Evolutionary conservation across 2,888 invertebrate genomes (phyloP).

Genomic region (Lydus trimaculatus): DNA sequence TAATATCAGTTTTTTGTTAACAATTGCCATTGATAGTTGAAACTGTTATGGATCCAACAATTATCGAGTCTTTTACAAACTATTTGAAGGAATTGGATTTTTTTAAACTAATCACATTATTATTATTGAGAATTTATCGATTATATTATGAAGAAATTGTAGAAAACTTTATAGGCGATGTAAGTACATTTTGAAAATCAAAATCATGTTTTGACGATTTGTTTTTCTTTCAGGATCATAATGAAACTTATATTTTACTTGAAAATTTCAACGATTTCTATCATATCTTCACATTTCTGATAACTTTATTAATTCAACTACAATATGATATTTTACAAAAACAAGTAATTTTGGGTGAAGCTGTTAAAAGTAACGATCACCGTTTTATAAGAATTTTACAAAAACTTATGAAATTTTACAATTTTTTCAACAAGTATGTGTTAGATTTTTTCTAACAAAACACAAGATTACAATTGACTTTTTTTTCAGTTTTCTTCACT

Average conservation of each 20-base stretch:
- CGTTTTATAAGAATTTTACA: too few species aligned
- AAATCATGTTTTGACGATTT: background rate
- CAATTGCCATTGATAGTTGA: background rate
- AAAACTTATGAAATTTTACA: too few species aligned
- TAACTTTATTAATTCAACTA: background rate
- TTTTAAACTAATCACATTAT: background rate
- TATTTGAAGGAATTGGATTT: background rate
- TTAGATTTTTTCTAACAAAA: too few species aligned
- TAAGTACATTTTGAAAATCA: background rate
- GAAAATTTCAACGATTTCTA: background rate
- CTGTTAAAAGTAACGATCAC: background rate
- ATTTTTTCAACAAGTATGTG: too few species aligned
- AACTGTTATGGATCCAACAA: background rate
- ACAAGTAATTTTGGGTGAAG: background rate
- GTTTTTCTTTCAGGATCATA: background rate
- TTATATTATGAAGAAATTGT: background rate
- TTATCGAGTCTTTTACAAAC: background rate
- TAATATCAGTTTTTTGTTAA: background rate
- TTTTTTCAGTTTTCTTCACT: too few species aligned
- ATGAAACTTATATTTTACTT: background rate
- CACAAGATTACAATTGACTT: too few species aligned
- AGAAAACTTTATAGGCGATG: background rate
- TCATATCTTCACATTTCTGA: background rate
- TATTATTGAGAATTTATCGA: background rate
- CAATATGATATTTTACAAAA: background rate